These are phyloP conservation scores for Acrossocheilus fasciatus DNA, from an alignment of 2,797 vertebrate species.

Conservation along the genomic window DNA sequence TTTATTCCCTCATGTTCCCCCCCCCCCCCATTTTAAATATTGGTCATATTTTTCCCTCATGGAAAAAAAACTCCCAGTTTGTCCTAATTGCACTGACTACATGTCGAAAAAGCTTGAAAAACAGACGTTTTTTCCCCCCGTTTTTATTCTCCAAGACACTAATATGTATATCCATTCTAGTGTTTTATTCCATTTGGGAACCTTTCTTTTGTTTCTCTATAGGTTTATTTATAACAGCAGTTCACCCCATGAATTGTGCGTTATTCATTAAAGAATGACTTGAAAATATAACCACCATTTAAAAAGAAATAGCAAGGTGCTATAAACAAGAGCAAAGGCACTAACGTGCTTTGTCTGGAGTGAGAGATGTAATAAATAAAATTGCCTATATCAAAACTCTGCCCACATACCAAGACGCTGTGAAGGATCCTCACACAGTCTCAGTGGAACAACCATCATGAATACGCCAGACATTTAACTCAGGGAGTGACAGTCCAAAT, in stretches of 20 bases:
- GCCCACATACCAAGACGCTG: background rate
- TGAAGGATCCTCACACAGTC: slow-evolving; percentile 10
- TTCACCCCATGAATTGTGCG: slow-evolving; percentile 53
- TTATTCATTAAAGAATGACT: slow-evolving; percentile 38
- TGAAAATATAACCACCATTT: slow-evolving; percentile 18
- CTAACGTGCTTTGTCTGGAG: slow-evolving; percentile 52
- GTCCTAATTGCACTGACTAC: background rate
- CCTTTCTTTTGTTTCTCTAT: slow-evolving; percentile 14
- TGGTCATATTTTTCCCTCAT: slow-evolving; percentile 12
- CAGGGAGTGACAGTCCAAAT: slow-evolving; percentile 18
- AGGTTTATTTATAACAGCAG: slow-evolving; percentile 36
- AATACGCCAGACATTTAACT: slow-evolving; percentile 21
- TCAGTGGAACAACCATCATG: slow-evolving; percentile 21
- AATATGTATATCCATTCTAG: slow-evolving; percentile 13
- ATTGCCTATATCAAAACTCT: slow-evolving; percentile 14
- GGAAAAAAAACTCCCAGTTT: background rate
- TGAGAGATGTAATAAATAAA: slow-evolving; percentile 57
- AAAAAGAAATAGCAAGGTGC: background rate
- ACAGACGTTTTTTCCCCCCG: no score
- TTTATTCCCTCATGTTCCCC: slow-evolving; percentile 30
- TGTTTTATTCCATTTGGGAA: slow-evolving; percentile 17
- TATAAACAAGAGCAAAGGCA: slow-evolving; percentile 56
- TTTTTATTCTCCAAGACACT: background rate
- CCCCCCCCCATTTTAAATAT: slow-evolving; percentile 21
- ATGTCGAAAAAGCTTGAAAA: background rate